Conservation (phyloP, 1,140 invertebrate species). For the Sminthurinus signatus region DNA sequence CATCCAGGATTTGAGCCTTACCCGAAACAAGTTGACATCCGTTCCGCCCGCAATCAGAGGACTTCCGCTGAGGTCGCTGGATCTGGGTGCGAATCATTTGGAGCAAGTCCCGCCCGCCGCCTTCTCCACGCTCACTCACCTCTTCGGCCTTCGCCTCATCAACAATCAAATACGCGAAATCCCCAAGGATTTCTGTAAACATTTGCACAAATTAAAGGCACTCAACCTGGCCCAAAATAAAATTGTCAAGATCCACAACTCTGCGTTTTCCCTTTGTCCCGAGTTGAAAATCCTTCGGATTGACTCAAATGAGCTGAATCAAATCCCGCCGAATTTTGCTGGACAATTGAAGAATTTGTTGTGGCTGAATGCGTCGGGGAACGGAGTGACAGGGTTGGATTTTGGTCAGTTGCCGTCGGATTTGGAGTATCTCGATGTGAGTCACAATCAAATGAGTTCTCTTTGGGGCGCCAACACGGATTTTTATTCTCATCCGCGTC, state of each 20-base stretch:
- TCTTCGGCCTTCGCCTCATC: no score
- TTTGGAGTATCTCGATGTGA: conserved; percentile 83
- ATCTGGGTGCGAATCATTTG: no score
- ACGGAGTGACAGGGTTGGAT: conserved; percentile 72
- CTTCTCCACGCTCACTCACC: no score
- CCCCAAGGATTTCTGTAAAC: conserved; percentile 74
- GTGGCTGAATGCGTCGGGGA: conserved; percentile 83
- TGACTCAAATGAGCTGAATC: conserved; percentile 76
- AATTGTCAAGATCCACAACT: conserved; percentile 71
- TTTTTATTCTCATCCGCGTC: not conserved
- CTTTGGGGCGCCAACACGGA: conserved; percentile 54
- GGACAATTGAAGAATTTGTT: conserved; percentile 67
- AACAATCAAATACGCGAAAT: no score
- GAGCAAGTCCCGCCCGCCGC: no score
- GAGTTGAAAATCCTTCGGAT: conserved; percentile 74
- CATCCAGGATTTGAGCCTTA: no score
- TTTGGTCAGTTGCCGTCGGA: conserved; percentile 79
- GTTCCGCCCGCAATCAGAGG: no score
- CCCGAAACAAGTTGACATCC: no score
- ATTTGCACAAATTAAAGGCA: conserved; percentile 70
- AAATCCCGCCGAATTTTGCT: conserved; percentile 67
- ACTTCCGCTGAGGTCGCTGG: no score
- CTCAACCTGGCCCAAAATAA: conserved; percentile 81
- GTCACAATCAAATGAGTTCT: conserved; percentile 78
- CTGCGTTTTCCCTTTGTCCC: conserved; percentile 65